These are phyloP conservation scores for Thereva nobilitata DNA, from an alignment of 2,888 invertebrate species.

Conservation along the genomic window DNA sequence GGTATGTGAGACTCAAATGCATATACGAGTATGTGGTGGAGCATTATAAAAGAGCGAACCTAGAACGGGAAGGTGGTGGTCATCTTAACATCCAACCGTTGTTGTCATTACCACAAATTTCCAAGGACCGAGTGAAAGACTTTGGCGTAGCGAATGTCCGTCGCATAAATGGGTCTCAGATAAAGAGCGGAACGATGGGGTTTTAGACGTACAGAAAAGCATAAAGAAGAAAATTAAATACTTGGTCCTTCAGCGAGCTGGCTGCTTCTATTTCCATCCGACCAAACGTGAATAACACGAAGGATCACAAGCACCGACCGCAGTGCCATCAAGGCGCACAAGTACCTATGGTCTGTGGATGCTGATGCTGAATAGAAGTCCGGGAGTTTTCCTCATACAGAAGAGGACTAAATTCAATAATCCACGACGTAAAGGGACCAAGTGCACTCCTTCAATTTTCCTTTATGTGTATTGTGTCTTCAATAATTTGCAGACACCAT, in stretches of 20 bases:
- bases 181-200: conserved; percentile 24
- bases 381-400: conserved; percentile 6
- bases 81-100: conserved; percentile 40
- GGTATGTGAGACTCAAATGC: conserved; percentile 16
- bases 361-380: neutral
- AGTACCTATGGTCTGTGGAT: conserved; percentile 31
- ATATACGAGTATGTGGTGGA: conserved; percentile 1
- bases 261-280: conserved; percentile 22
- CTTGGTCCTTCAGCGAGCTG: conserved; percentile 25
- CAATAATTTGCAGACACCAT: conserved; percentile 32
- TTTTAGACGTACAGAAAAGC: conserved; percentile 16
- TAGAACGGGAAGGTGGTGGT: conserved; percentile 22
- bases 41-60: neutral
- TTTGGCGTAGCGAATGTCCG: conserved; percentile 30
- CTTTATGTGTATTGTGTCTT: conserved; percentile 11
- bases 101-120: conserved; percentile 37
- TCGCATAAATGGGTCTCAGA: conserved; percentile 13
- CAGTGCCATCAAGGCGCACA: conserved; percentile 7
- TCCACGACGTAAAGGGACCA: conserved; percentile 32
- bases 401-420: conserved; percentile 39
- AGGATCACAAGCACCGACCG: conserved; percentile 28
- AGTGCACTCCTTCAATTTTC: conserved; percentile 23
- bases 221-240: conserved; percentile 38
- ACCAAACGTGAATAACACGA: conserved; percentile 28
- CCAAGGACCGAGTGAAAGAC: conserved; percentile 27